phyloP scores from a whole-genome alignment of 2,113 vertebrate species.

The Ibidorhyncha struthersii region DNA sequence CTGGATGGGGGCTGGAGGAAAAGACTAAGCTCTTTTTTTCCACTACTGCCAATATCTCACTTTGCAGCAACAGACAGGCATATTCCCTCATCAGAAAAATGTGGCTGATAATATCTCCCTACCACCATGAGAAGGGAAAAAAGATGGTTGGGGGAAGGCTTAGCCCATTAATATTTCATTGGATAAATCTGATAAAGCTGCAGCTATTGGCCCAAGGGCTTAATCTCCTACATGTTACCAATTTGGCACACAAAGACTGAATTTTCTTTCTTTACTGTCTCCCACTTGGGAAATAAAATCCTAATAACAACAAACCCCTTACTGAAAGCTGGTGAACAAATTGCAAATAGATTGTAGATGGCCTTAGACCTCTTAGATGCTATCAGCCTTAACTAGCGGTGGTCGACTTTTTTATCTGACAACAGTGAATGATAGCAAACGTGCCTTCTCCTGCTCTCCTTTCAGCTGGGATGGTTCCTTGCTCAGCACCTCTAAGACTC shows the following conservation, averaged over 20 bases:
- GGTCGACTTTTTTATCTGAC: neutral
- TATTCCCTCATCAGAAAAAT: neutral
- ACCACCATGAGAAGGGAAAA: neutral
- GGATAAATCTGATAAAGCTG: neutral
- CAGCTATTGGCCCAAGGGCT: neutral
- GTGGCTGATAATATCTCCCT: neutral
- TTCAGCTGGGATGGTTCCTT: neutral
- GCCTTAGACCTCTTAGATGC: neutral
- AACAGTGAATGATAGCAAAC: neutral
- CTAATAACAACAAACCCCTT: neutral
- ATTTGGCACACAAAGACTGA: neutral
- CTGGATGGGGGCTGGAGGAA: neutral
- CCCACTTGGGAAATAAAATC: neutral
- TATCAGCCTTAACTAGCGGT: neutral
- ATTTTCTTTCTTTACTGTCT: neutral
- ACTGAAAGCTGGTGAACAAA: neutral
- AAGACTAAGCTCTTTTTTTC: neutral
- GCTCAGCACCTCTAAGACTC: neutral
- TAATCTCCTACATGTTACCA: neutral
- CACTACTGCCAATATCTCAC: neutral
- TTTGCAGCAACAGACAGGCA: neutral
- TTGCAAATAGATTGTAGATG: neutral
- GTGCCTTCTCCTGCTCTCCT: constrained; percentile 12
- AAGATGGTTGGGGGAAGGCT: neutral
- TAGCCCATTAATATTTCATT: neutral